Evolutionary conservation across 2,888 invertebrate species (phyloP), one percentile per base, ranked within the genome.

Genomic region (Plebejus melissa): DNA sequence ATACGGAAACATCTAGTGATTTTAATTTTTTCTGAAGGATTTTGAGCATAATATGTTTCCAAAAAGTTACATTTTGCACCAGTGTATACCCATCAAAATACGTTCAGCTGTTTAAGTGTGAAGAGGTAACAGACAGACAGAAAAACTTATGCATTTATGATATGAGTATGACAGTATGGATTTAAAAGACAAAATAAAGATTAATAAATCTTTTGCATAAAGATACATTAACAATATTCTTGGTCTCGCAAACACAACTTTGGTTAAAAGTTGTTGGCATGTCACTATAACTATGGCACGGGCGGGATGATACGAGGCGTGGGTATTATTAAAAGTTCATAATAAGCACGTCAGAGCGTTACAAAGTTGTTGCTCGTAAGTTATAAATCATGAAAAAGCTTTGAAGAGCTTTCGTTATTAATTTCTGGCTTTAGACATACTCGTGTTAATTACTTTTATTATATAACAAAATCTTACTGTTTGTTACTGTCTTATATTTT

Each of bases 341-440:
- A 72, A 72, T 72, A 46, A 72, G 72, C 32, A 54, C 72, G 72
- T 72, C 72, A 54, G 72, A 46, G 50, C 50, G 72, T 72, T 54
- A 72, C 72, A 72, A 72, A 72, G 72, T 72, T 72, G 72, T 72
- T 46, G 72, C 72, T 72, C 50, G 72, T 32, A 72, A 72, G 50
- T 72, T 72, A 50, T 72, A 54, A 72, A 72, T 54, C 72, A 54
- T 54, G 72, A 54, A 54, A 72, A 72, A 72, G 50, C 72, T 72
- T 72, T 72, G 72, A 72, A 72, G 72, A 54, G 72, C 50, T 54
- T 72, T 72, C 72, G 72, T 54, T 72, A 50, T 72, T 54, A 72
- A 72, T 72, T 54, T 72, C 54, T 50, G 46, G 72, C 54, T 72
- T 71, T 16, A 32, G 32, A 36, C 72, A 54, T 41, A 72, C 46